Percentiles rank a stretch among this genome's conserved stretches.
These are phyloP conservation scores for Notarius lentiginosus DNA, from an alignment of 2,113 vertebrate genomes.

Conservation along the genomic window DNA sequence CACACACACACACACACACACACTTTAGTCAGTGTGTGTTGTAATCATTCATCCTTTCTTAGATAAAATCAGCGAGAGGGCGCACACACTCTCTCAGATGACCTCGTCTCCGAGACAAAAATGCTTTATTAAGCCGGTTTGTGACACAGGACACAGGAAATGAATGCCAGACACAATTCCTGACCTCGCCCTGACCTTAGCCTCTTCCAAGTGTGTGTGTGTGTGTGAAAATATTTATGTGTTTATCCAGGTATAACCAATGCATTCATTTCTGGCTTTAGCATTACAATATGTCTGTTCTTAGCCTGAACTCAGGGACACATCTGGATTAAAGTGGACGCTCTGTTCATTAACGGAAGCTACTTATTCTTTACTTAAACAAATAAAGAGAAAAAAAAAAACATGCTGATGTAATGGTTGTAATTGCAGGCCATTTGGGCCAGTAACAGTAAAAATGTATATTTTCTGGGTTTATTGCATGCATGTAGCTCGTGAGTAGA, in stretches of 20 bases:
- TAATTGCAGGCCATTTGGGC: constrained; percentile 33
- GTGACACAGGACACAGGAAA: constrained; percentile 62
- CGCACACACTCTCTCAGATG: constrained; percentile 52
- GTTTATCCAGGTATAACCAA: background rate
- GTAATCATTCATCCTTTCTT: constrained; percentile 57
- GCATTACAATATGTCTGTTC: background rate
- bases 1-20: constrained; percentile 18
- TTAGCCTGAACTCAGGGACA: background rate
- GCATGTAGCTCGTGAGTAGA: background rate
- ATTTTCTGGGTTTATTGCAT: constrained; percentile 32
- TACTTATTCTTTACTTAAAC: constrained; percentile 20
- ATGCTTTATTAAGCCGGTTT: constrained; percentile 61
- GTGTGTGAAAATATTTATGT: background rate
- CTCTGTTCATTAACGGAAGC: constrained; percentile 13
- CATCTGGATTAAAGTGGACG: background rate
- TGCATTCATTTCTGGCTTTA: constrained; percentile 12
- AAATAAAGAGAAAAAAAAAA: constrained; percentile 28
- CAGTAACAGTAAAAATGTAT: constrained; percentile 18
- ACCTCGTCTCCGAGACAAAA: constrained; percentile 59
- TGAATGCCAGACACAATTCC: constrained; percentile 56
- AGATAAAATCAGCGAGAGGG: constrained; percentile 61
- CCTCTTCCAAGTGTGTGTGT: constrained; percentile 5
- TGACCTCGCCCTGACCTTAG: constrained; percentile 55
- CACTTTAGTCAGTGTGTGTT: constrained; percentile 18
- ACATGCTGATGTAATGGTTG: constrained; percentile 32